Evolutionary conservation across 2,888 invertebrate species (phyloP).

Genomic region (Xestoiulus laeticollis): DNA sequence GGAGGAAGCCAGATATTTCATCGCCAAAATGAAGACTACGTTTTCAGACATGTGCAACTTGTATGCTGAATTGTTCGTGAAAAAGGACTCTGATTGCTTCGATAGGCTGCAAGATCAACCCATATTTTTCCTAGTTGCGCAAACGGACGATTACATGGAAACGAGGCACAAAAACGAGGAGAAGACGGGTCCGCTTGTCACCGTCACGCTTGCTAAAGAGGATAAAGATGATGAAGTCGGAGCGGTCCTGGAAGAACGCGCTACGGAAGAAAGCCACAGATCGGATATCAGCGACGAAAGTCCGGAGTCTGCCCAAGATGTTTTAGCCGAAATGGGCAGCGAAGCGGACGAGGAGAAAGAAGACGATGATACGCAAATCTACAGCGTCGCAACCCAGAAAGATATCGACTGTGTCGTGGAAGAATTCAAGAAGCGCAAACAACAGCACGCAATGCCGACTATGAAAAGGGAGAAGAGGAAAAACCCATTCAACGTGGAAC

Average conservation of each 20-base stretch:
- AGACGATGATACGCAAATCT: slow-evolving; percentile 61
- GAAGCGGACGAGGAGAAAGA: slow-evolving; percentile 54
- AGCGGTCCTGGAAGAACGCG: slow-evolving; percentile 59
- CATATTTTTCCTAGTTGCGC: slow-evolving; percentile 70
- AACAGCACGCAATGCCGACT: slow-evolving; percentile 65
- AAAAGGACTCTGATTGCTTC: slow-evolving; percentile 64
- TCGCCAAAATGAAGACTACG: slow-evolving; percentile 62
- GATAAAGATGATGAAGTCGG: slow-evolving; percentile 52
- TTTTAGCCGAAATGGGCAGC: slow-evolving; percentile 58
- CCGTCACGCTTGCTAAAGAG: slow-evolving; percentile 54
- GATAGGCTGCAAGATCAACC: slow-evolving; percentile 65
- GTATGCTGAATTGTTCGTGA: slow-evolving; percentile 67
- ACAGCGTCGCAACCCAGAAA: slow-evolving; percentile 66
- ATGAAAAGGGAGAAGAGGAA: slow-evolving; percentile 54
- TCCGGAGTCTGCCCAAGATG: slow-evolving; percentile 60
- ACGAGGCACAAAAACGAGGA: slow-evolving; percentile 52
- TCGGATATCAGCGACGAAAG: slow-evolving; percentile 63
- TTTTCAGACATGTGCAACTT: slow-evolving; percentile 68
- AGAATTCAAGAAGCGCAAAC: slow-evolving; percentile 69
- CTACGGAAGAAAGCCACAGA: slow-evolving; percentile 60
- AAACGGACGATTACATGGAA: slow-evolving; percentile 64
- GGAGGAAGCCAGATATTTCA: not conserved
- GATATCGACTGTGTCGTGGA: slow-evolving; percentile 67
- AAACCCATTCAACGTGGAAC: slow-evolving; percentile 54
- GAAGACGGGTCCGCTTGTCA: slow-evolving; percentile 57